Conservation (phyloP, 2,888 invertebrate genomes). For the Osmoderma eremita region DNA sequence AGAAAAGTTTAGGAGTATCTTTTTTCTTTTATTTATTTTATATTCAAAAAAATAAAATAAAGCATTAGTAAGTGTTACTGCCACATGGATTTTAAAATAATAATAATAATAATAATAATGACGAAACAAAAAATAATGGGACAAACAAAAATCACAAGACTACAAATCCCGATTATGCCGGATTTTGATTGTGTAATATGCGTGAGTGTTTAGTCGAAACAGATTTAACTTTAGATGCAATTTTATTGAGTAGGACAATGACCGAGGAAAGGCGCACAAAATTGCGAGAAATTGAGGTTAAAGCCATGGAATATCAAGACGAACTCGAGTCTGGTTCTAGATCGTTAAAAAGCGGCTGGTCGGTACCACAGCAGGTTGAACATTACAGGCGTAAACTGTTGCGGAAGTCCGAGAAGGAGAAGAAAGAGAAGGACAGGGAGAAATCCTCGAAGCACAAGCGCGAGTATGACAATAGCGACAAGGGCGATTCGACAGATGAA, state of each 20-base stretch:
- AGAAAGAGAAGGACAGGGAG: constrained; percentile 59
- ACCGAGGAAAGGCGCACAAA: constrained; percentile 78
- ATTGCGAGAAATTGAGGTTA: constrained; percentile 92
- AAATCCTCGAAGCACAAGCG: constrained; percentile 57
- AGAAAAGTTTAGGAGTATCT: neutral
- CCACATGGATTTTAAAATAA: neutral
- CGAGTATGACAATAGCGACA: constrained; percentile 60
- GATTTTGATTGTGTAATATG: constrained; percentile 29
- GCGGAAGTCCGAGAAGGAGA: constrained; percentile 70
- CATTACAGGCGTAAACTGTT: constrained; percentile 90
- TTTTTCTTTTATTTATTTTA: constrained; percentile 1
- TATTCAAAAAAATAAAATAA: too few relatives aligned
- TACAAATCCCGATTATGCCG: constrained; percentile 12
- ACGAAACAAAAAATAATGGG: neutral
- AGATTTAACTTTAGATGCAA: constrained; percentile 39
- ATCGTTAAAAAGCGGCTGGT: constrained; percentile 77
- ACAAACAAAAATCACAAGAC: constrained; percentile 11
- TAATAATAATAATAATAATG: neutral
- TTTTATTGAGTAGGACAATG: constrained; percentile 64
- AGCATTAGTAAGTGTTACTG: too few relatives aligned
- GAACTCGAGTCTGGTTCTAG: constrained; percentile 90
- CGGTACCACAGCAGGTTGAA: constrained; percentile 84
- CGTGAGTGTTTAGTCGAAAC: constrained; percentile 19
- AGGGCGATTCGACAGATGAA: constrained; percentile 59
- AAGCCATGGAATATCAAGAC: constrained; percentile 95